Evolutionary conservation across 1,140 invertebrate species (phyloP).

Genomic region (Drepana arcuata): DNA sequence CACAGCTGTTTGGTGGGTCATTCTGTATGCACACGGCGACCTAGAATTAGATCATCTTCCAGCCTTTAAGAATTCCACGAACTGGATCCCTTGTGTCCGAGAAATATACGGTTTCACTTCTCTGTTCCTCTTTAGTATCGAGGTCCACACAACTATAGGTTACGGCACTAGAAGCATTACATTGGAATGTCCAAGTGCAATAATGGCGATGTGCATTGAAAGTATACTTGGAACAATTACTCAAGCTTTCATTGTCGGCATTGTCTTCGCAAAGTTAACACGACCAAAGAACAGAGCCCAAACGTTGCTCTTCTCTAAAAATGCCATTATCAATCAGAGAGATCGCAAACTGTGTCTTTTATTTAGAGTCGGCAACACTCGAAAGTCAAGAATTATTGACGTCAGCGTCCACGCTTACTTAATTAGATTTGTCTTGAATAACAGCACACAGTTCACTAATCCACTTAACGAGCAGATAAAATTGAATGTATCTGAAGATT

Average conservation of each 20-base stretch:
- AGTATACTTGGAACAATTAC: conserved; percentile 94
- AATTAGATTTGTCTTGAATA: conserved; percentile 81
- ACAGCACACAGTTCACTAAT: too few species aligned
- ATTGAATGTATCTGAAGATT: conserved; percentile 79
- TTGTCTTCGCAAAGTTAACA: conserved; percentile 93
- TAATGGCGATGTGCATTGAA: conserved; percentile 95
- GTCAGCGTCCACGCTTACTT: conserved; percentile 85
- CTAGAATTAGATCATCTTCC: conserved; percentile 57
- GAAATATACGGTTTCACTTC: conserved; percentile 74
- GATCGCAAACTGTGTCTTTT: conserved; percentile 87
- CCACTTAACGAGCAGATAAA: conserved; percentile 82
- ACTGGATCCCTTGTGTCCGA: conserved; percentile 67
- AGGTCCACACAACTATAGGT: conserved; percentile 77
- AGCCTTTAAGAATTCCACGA: conserved; percentile 15
- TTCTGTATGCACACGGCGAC: conserved; percentile 77
- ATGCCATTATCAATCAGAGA: conserved; percentile 87
- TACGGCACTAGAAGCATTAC: conserved; percentile 75
- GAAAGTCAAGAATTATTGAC: conserved; percentile 92
- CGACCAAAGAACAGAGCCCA: conserved; percentile 93
- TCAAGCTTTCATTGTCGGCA: conserved; percentile 76
- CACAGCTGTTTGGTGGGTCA: conserved; percentile 77
- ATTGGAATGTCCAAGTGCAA: conserved; percentile 92
- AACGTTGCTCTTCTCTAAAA: conserved; percentile 90
- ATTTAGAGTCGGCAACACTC: conserved; percentile 93
- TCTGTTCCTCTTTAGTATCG: conserved; percentile 76